phyloP scores from a whole-genome alignment of 2,113 vertebrate genomes.

The Parus major region DNA sequence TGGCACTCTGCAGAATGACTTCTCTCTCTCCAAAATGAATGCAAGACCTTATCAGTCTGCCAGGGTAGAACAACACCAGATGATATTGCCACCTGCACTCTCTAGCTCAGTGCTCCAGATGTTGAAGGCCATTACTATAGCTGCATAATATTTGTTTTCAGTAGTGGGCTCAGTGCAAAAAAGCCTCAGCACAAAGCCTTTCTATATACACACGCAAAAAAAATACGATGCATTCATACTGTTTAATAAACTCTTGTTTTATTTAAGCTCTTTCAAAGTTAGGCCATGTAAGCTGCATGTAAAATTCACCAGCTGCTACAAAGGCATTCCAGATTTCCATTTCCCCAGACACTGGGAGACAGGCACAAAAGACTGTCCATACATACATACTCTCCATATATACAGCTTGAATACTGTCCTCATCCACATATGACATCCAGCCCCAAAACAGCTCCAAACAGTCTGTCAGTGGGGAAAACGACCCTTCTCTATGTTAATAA shows the following conservation, averaged over 20 bases:
- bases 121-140: neutral
- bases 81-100: neutral
- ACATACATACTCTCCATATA: neutral
- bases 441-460: neutral
- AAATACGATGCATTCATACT: neutral
- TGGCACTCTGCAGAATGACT: neutral
- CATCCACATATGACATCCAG: neutral
- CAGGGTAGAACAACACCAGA: neutral
- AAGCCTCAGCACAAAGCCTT: neutral
- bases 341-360: neutral
- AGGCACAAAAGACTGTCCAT: conserved; percentile 32
- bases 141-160: neutral
- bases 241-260: neutral
- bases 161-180: neutral
- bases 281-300: neutral
- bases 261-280: conserved; percentile 44
- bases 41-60: neutral
- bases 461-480: neutral
- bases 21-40: neutral
- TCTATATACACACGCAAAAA: neutral
- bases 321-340: conserved; percentile 30
- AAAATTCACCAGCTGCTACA: conserved; percentile 40
- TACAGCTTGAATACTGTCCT: neutral
- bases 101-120: neutral
- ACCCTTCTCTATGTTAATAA: neutral